Base-by-base conservation (phyloP, 2,888 invertebrate species). In the Rhaphigaster nebulosa region DNA sequence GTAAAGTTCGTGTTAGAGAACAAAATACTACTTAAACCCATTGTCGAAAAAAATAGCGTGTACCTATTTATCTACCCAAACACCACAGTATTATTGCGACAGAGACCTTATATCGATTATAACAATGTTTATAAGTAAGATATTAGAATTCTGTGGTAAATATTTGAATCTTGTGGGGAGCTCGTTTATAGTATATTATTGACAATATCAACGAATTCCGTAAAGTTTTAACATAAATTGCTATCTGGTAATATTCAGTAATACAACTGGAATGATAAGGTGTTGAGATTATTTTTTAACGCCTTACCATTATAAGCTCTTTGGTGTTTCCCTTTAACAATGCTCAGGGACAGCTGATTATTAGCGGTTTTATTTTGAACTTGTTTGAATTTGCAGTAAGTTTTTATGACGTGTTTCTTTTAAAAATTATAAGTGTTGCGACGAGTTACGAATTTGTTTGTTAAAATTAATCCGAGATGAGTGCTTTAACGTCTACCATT, bases 401-500 rank as follows among this genome's bases (percentile, higher is more conserved):
- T 84, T 26, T 20, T 23, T 76, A 34, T 15, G 18, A 15, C 38
- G n/a, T 18, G 8, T 38, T 76, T 45, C 3, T 84, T 26, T 18
- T 26, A 84, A 84, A 84, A 84, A 84, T 84, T 84, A 50, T 13
- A n/a, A 45, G 84, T 84, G 41, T 84, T 84, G 26, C n/a, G 38
- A 41, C 41, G 4, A 23, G 13, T 23, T 76, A 34, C 23, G 38
- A 8, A 20, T 76, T 76, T 38, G 70, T 76, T 76, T 76, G 2
- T 76, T 38, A 29, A 76, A 76, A 76, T 76, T 76, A 38, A 76
- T 76, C 15, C 23, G 20, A 45, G 10, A 89, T 89, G 89, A 89
- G 89, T 80, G 89, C 89, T 89, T 65, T 89, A 50, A 29, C 70
- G 6, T 76, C 76, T 1, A 80, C 89, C 20, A 89, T 89, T 20